Evolutionary conservation across 2,797 vertebrate species (phyloP), one percentile per base, ranked within the genome.

Genomic region (Clarias laeviceps): DNA sequence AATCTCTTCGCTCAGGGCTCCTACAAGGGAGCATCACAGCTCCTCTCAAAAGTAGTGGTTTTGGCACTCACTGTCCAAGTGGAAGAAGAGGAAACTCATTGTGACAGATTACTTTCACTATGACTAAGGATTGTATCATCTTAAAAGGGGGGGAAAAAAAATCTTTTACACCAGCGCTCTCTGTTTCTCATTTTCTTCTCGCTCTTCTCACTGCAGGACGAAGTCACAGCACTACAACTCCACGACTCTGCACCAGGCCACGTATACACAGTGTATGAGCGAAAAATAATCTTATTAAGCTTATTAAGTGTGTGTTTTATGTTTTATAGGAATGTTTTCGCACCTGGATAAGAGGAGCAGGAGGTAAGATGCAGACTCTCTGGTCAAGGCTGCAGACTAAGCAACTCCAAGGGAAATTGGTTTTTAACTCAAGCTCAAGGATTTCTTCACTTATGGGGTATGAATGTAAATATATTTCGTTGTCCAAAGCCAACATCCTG

Each of bases 271-370:
- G 37, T 14, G 18, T 27, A 64, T 40, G 32, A 40, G 24, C 9
- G 37, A 61, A 37, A 62, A 59, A 32, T 8, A 11, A 40, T 76
- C 22, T 12, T 80, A 73, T 81, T n/a, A 24, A 56, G 62, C 68
- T 82, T 82, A 50, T 77, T 77, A 59, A 77, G 54, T 81, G 65
- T 83, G 85, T 78, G 70, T 86, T 59, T 56, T 37, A 85, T 84
- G 85, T 85, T 80, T 40, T 62, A 70, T 86, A 79, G 78, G 78
- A 50, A 78, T 89, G 86, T 90, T 90, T 72, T 87, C 88, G 79
- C 89, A 91, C 88, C 90, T 91, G 88, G 84, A 37, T n/a, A 73
- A 80, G 87, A 89, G 82, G 81, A 85, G 88, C 85, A 45, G 40
- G 40, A 9, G 40, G 59, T 65, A 59, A 80, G 66, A 72, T 76